These are phyloP conservation scores for Eupithecia subumbrata DNA, from an alignment of 2,888 invertebrate genomes.

Conservation along the genomic window DNA sequence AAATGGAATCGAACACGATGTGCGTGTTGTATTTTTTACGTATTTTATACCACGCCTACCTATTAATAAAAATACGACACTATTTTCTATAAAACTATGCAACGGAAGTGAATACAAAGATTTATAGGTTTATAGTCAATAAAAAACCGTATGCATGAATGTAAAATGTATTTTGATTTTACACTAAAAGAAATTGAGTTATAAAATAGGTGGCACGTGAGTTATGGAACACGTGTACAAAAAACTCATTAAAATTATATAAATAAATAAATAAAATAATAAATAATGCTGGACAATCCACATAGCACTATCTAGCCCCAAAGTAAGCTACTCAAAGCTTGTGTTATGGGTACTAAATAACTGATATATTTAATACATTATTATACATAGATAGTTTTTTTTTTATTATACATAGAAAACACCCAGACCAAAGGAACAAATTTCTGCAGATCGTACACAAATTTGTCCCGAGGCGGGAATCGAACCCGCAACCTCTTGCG, in stretches of 20 bases:
- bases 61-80: neutral
- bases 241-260: neutral
- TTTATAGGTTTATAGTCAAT: conserved; percentile 38
- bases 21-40: neutral
- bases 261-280: no score
- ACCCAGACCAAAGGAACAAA: no score
- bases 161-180: conserved; percentile 37
- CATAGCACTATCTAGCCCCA: no score
- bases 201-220: conserved; percentile 30
- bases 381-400: no score
- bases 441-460: no score
- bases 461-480: no score
- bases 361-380: no score
- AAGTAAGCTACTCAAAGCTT: no score
- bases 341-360: no score
- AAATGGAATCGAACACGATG: neutral
- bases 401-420: no score
- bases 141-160: conserved; percentile 32
- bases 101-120: conserved; percentile 35
- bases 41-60: conserved; percentile 1
- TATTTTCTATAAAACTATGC: conserved; percentile 28
- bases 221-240: neutral
- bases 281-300: no score
- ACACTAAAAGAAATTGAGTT: conserved; percentile 33
- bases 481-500: no score